Base-by-base conservation (phyloP, 2,113 vertebrate species). In the Trichomycterus rosablanca region DNA sequence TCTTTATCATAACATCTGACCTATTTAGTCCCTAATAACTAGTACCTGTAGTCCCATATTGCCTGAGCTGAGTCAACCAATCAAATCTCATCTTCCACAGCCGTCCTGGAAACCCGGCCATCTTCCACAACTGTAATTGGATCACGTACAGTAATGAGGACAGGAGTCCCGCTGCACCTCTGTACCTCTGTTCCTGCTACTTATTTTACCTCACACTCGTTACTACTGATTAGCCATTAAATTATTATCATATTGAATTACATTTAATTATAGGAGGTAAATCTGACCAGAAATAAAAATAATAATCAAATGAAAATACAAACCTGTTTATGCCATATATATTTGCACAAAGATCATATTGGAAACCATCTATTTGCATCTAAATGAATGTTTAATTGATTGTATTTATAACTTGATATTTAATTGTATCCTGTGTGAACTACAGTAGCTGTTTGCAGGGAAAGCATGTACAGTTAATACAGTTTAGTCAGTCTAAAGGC, bases 51-150 rank as follows among this genome's bases (percentile, higher is more conserved):
- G 44, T 56, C 50, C 42, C 26, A 54, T 6, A 52, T 49, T 50
- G 45, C 43, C 42, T 65, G 50, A 64, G 44, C 43, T 14, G 2
- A 28, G 4, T 5, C 34, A 32, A 34, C 72, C 67, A 74, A 63
- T 74, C 59, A 34, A 12, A 55, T 4, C 0, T 4, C 63, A 57
- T 59, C 63, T 60, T 49, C 30, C 49, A 18, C 42, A 11, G 60
- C 70, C 74, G 76, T 61, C 75, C 74, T 80, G 74, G 71, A 83
- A 79, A 81, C 44, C 26, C n/a, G n/a, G n/a, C n/a, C n/a, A n/a
- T n/a, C n/a, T n/a, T n/a, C n/a, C n/a, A n/a, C n/a, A n/a, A n/a
- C 5, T 7, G 45, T 37, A 3, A 26, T 26, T 46, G n/a, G n/a
- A n/a, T n/a, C n/a, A n/a, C n/a, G n/a, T n/a, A n/a, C n/a, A n/a